Evolutionary conservation across 2,113 vertebrate genomes (phyloP).

Genomic region (rat (Rattus norvegicus)): GRCr8 NC_086019.1:170114001-170114500

Average conservation of each 20-base stretch:
- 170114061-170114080: constrained; percentile 22
- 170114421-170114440: neutral
- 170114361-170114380: too few species aligned
- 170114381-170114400: neutral
- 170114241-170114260: neutral
- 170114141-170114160: neutral
- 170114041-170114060: constrained; percentile 78
- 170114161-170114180: neutral
- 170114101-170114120: neutral
- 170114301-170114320: neutral
- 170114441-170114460: neutral
- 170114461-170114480: neutral
- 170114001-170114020: constrained; percentile 70
- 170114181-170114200: neutral
- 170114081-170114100: neutral
- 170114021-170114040: constrained; percentile 47
- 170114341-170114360: neutral
- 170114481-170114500: neutral
- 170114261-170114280: neutral
- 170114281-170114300: neutral
- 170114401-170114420: neutral
- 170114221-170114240: neutral
- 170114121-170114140: constrained; percentile 17
- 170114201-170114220: neutral
- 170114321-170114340: neutral